Evolutionary conservation across 1,140 invertebrate species (phyloP), one percentile per base, ranked within the genome.

Genomic region (Drosophila malerkotliana): DNA sequence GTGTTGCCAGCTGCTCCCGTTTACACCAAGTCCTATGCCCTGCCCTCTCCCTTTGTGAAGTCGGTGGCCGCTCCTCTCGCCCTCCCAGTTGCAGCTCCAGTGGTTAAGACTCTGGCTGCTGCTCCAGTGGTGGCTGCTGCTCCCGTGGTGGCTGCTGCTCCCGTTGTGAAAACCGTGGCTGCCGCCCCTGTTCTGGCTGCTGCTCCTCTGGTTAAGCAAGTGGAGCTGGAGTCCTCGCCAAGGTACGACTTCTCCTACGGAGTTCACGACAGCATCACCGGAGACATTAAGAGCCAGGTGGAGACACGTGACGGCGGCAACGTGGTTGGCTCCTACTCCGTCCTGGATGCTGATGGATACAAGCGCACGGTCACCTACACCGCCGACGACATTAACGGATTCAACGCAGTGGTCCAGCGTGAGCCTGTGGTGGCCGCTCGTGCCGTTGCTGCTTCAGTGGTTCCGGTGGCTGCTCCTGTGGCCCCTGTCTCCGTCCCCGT

Each of bases 301-400:
- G 94, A 94, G 91, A 93, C 91, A 49, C 92, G 94, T 24, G 90
- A 93, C 32, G 94, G 94, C 9, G 94, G 93, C 92, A 90, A 92
- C 62, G 90, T 92, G 15, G 91, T 92, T 47, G 93, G 93, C 4
- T 92, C 90, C 32, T 95, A 94, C 92, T 93, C 92, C 24, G 84
- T 94, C 3, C 87, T 94, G 14, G 94, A 94, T 76, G 93, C 94
- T 15, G 94, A 94, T 84, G 94, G 94, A 28, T 93, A 85, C 18
- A 91, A 92, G 63, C 85, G 93, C 47, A 93, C 92, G 3, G 93
- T 94, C 0, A 93, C 93, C 51, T 94, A 93, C 79, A 93, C 92
- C 9, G 93, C 92, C 24, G 93, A 93, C 73, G 91, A 93, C 39
- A 64, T 93, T 34, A 92, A 93, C 55, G 93, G 92, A 30, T 94